A percentile compares a stretch with the other conserved stretches of the same genome.
phyloP scores from a whole-genome alignment of 2,797 vertebrate genomes.

The Cossypha dichroa region DNA sequence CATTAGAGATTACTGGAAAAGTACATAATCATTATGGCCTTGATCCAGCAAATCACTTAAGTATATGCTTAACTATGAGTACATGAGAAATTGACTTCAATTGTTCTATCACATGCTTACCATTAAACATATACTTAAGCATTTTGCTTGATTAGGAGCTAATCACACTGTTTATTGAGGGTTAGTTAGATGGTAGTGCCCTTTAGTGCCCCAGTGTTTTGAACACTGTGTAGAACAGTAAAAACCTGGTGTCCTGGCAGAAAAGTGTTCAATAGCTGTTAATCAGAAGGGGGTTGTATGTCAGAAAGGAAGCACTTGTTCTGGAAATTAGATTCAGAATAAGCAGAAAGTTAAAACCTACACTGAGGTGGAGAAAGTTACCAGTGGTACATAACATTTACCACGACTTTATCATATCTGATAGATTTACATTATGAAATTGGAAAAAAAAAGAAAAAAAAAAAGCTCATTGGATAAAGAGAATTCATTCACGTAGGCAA shows the following conservation, averaged over 20 bases:
- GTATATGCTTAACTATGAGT: constrained; percentile 35
- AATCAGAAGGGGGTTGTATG: neutral
- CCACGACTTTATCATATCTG: neutral
- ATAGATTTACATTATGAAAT: neutral
- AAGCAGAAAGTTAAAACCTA: neutral
- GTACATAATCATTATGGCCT: constrained; percentile 49
- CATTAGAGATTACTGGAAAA: constrained; percentile 48
- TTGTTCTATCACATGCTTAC: constrained; percentile 27
- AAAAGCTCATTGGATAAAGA: neutral
- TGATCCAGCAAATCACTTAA: constrained; percentile 62
- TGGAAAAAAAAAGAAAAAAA: no score
- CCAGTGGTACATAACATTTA: neutral
- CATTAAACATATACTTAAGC: constrained; percentile 15
- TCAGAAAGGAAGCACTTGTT: neutral
- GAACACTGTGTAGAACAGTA: neutral
- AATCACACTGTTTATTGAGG: constrained; percentile 51
- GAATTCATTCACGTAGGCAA: neutral
- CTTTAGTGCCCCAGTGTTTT: neutral
- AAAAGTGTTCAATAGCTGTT: neutral
- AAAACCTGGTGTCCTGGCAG: neutral
- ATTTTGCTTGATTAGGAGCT: constrained; percentile 29
- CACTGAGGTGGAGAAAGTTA: neutral
- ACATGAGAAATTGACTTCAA: constrained; percentile 40
- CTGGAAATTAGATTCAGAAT: neutral
- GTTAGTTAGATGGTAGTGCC: constrained; percentile 13